These are phyloP conservation scores for Gila robusta DNA, from an alignment of 2,797 vertebrate genomes.

Conservation along the genomic window DNA sequence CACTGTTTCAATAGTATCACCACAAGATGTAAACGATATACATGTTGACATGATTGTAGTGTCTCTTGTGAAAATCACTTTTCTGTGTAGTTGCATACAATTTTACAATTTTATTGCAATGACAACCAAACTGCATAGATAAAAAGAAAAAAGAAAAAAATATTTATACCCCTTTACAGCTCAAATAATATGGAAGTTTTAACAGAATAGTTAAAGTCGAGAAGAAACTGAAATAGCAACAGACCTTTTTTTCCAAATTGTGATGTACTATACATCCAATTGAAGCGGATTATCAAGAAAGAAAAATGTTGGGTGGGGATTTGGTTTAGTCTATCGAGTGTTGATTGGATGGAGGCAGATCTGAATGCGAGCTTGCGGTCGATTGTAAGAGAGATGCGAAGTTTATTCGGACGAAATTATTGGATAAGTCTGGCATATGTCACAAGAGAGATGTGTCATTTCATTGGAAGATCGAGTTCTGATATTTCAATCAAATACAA, in stretches of 20 bases:
- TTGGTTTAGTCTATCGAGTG: background rate
- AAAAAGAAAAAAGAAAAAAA: no score
- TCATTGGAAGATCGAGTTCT: background rate
- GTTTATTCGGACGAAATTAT: background rate
- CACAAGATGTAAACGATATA: background rate
- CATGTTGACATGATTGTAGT: background rate
- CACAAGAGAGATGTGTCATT: background rate
- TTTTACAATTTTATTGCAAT: background rate
- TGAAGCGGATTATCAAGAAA: background rate
- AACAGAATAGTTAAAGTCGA: background rate
- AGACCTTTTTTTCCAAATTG: background rate
- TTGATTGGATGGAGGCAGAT: background rate
- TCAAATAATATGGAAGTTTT: background rate
- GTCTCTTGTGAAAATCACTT: background rate
- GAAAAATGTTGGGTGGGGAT: background rate
- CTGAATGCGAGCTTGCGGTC: background rate
- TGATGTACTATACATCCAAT: background rate
- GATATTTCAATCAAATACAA: background rate
- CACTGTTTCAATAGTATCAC: background rate
- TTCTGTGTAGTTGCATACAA: background rate
- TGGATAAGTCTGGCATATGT: background rate
- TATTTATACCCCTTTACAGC: background rate
- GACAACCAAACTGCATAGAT: no score
- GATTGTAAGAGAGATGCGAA: background rate
- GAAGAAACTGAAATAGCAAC: background rate